phyloP scores from a whole-genome alignment of 2,888 invertebrate species.

The Megastigmus dorsalis region DNA sequence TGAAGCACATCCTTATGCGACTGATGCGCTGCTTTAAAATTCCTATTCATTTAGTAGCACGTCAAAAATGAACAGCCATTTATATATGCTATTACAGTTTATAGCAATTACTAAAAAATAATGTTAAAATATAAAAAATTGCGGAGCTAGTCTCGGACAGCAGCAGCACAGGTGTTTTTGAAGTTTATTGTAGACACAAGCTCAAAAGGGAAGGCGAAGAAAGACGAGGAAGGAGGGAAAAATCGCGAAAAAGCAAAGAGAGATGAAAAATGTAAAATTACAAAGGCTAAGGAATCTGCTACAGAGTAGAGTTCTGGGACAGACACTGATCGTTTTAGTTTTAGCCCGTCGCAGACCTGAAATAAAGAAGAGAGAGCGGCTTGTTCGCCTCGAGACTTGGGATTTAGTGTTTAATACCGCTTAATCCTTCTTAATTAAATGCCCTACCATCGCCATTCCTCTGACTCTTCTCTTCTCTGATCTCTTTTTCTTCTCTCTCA shows the following conservation, averaged over 20 bases:
- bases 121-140: too few species aligned
- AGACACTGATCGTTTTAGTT: constrained; percentile 63
- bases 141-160: too few species aligned
- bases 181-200: constrained; percentile 1
- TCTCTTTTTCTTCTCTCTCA: constrained; percentile 14
- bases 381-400: constrained; percentile 57
- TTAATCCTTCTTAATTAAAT: constrained; percentile 72
- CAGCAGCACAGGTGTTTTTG: not conserved
- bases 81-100: too few species aligned
- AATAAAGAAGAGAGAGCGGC: constrained; percentile 56
- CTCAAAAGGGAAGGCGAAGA: not conserved
- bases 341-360: constrained; percentile 55
- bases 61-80: too few species aligned
- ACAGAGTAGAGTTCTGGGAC: constrained; percentile 52
- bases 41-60: too few species aligned
- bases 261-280: constrained; percentile 42
- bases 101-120: too few species aligned
- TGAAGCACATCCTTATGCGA: too few species aligned
- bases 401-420: constrained; percentile 63
- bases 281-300: constrained; percentile 21
- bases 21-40: too few species aligned
- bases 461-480: constrained; percentile 32
- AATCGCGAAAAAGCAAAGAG: constrained; percentile 27
- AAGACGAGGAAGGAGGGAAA: not conserved
- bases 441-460: constrained; percentile 52